Base-by-base conservation (phyloP, 2,888 invertebrate species). In the Troides helena region DNA sequence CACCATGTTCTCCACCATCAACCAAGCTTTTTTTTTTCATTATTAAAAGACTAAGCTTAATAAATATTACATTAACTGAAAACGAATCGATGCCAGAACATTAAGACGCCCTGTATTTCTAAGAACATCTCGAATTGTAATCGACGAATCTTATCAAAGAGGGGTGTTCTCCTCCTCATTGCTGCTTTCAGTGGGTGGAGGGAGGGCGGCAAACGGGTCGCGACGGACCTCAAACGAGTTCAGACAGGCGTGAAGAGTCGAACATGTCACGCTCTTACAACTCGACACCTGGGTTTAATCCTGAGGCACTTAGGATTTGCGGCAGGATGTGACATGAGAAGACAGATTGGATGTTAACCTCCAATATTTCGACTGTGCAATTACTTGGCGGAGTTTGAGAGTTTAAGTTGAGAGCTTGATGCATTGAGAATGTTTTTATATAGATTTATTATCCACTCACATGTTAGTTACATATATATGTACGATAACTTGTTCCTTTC, bases 211-310 rank as follows among this genome's bases (percentile, higher is more conserved):
- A 64, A 70, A 70, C 67, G 63, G 70, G 70, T 67, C 70, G 67
- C 67, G 67, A 56, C 67, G 70, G 72, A 80, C 79, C 72, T 75
- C 80, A 88, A 90, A 92, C 81, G 81, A 85, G 85, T 79, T 83
- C 83, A 86, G 92, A 91, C 92, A 90, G 78, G 83, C 91, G 89
- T 88, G 81, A 84, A 73, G 81, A 80, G 71, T 77, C 75, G 80
- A 84, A 87, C 88, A 83, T 88, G 90, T 89, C 89, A 82, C 83
- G 82, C 84, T 85, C 78, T 79, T 81, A 77, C 74, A 76, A 75
- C 75, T 78, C 81, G 80, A 75, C 86, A 88, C 87, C 87, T 85
- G 76, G 76, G 73, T 78, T 80, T 87, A 87, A 88, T 86, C 85
- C 79, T 73, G 73, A 66, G 74, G 85, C 89, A 89, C 89, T 89